Conservation (phyloP, 2,113 vertebrate genomes). For the Potamarius usumacintae region DNA sequence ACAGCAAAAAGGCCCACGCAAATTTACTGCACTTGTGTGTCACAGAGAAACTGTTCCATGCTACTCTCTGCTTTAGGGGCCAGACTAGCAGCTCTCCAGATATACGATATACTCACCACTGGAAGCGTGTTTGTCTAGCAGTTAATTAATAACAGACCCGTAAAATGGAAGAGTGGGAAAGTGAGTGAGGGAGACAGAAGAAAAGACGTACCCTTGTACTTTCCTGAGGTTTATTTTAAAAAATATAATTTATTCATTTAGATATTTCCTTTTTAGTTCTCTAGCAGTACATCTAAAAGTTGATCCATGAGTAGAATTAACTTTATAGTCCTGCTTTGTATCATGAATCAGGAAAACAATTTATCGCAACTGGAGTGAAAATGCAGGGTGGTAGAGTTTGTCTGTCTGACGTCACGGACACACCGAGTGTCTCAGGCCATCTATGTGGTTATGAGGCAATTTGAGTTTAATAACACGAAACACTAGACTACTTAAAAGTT, state of each 20-base stretch:
- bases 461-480: background rate
- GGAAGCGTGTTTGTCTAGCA: conserved; percentile 66
- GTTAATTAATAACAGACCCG: conserved; percentile 73
- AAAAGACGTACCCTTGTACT: conserved; percentile 7
- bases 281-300: background rate
- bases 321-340: background rate
- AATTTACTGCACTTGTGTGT: conserved; percentile 26
- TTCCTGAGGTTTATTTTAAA: background rate
- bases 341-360: background rate
- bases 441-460: background rate
- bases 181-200: conserved; percentile 42
- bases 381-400: background rate
- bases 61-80: background rate
- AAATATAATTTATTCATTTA: background rate
- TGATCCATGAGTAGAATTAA: background rate
- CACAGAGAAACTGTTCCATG: conserved; percentile 19
- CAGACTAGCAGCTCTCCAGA: conserved; percentile 18
- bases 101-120: conserved; percentile 23
- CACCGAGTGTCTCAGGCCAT: background rate
- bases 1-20: background rate
- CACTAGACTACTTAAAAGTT: no score
- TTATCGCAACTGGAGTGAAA: background rate
- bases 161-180: conserved; percentile 57
- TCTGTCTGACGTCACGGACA: background rate
- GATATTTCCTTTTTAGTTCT: background rate